Conservation (phyloP, 2,888 invertebrate species). For the Erannis defoliaria region DNA sequence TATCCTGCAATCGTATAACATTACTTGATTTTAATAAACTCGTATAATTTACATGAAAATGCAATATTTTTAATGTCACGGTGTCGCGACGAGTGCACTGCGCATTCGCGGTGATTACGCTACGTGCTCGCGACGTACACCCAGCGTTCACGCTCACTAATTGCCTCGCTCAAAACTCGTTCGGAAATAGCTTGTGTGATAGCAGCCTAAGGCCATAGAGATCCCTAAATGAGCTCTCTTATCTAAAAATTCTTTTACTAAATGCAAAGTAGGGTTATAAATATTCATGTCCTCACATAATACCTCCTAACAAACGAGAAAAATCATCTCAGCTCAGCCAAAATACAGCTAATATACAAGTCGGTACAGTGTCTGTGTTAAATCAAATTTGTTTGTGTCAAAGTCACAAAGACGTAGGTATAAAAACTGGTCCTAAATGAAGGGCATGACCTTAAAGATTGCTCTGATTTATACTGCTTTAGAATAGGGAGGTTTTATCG, state of each 20-base stretch:
- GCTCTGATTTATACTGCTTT: conserved; percentile 23
- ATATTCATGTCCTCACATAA: background rate
- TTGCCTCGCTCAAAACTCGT: too few species aligned
- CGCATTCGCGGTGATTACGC: too few species aligned
- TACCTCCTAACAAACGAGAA: background rate
- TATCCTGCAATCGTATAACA: too few species aligned
- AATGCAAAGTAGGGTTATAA: background rate
- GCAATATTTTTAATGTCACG: too few species aligned
- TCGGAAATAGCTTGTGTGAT: too few species aligned
- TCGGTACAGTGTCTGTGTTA: background rate
- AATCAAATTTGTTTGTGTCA: conserved; percentile 22
- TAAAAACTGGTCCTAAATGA: conserved; percentile 11
- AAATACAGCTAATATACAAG: conserved; percentile 1
- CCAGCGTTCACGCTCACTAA: too few species aligned
- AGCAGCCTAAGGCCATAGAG: too few species aligned
- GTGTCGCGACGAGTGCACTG: too few species aligned
- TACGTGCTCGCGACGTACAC: too few species aligned
- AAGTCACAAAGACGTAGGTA: conserved; percentile 7
- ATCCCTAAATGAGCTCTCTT: background rate
- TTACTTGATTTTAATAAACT: too few species aligned
- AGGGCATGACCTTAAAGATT: conserved; percentile 20
- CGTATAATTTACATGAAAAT: too few species aligned
- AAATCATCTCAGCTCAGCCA: background rate
- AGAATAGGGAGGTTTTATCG: conserved; percentile 2
- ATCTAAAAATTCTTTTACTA: background rate